These are phyloP conservation scores for Hipposideros larvatus DNA, from an alignment of 2,797 vertebrate genomes.

Conservation along the genomic window DNA sequence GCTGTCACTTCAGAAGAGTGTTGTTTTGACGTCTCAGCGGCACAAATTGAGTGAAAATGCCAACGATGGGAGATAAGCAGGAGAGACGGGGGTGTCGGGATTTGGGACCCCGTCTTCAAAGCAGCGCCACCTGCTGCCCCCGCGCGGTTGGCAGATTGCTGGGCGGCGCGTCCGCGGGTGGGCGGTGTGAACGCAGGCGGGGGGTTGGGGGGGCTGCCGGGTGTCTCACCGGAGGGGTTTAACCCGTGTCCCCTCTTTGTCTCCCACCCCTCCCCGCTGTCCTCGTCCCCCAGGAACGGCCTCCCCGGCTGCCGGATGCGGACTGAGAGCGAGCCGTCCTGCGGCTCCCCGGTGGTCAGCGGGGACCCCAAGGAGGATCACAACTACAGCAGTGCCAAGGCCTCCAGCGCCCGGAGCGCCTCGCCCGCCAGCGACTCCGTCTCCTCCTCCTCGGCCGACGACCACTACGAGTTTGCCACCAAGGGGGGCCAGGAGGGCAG, in stretches of 20 bases:
- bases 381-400: constrained; percentile 97
- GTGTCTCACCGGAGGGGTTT: fast-evolving
- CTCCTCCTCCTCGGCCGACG: constrained; percentile 89
- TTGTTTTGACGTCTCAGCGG: not conserved
- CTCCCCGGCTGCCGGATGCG: constrained; percentile 93
- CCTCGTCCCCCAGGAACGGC: constrained; percentile 90
- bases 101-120: not conserved
- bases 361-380: constrained; percentile 98
- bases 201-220: not conserved
- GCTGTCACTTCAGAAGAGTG: not conserved
- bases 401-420: constrained; percentile 91
- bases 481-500: constrained; percentile 94
- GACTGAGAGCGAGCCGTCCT: constrained; percentile 93
- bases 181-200: fast-evolving
- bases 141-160: fast-evolving
- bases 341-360: constrained; percentile 93
- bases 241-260: constrained; percentile 42
- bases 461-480: constrained; percentile 90
- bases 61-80: not conserved
- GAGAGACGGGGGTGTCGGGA: not conserved
- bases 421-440: constrained; percentile 90
- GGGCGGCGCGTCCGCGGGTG: fast-evolving
- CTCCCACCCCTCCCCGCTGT: not conserved
- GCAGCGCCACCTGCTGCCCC: not conserved
- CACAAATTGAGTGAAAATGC: not conserved